Percentiles rank a stretch among this genome's conserved stretches.
Conservation (phyloP, 2,113 vertebrate species). For the Prochilodus magdalenae region DNA sequence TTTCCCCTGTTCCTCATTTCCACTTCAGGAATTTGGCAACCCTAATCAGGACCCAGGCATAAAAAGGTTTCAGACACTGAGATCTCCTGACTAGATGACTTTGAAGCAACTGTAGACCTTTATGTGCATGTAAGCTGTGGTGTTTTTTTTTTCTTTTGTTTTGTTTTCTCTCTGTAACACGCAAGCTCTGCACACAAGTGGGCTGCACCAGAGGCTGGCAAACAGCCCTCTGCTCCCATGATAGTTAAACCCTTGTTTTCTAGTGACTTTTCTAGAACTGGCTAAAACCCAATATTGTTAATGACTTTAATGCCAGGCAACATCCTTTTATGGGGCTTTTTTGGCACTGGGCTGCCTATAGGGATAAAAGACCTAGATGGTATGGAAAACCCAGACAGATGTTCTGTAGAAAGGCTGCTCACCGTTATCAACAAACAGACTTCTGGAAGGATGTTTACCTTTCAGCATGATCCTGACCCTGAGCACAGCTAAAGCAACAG, state of each 20-base stretch:
- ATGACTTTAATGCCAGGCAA: neutral
- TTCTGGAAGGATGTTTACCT: conserved; percentile 45
- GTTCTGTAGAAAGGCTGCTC: conserved; percentile 1
- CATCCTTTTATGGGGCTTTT: neutral
- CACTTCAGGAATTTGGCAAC: too few species aligned
- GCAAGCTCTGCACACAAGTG: neutral
- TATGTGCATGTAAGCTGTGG: neutral
- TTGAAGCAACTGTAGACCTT: neutral
- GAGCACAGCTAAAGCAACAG: conserved; percentile 12
- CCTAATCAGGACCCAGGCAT: neutral
- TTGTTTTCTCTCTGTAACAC: neutral
- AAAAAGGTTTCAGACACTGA: neutral
- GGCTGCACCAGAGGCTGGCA: neutral
- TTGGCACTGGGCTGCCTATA: neutral
- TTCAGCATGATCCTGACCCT: neutral
- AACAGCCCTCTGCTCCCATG: neutral
- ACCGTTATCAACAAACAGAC: neutral
- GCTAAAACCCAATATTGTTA: neutral
- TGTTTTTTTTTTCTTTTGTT: neutral
- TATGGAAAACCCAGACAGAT: neutral
- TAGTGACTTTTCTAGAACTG: neutral
- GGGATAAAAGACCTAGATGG: neutral
- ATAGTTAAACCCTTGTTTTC: neutral
- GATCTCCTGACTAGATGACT: neutral
- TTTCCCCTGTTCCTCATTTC: too few species aligned